Conservation (phyloP, 2,888 invertebrate species). For the Amphipoea oculea region DNA sequence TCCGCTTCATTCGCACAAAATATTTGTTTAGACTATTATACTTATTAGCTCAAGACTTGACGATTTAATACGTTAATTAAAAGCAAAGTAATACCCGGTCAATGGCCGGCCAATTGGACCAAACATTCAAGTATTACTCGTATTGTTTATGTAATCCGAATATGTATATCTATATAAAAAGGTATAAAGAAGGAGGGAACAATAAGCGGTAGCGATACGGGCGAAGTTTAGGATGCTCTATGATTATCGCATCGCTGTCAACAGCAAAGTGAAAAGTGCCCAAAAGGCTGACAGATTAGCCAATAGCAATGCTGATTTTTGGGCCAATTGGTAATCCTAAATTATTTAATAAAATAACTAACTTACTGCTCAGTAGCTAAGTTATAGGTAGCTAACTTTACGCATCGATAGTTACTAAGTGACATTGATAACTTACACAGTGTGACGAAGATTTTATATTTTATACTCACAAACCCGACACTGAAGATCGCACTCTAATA, state of each 20-base stretch:
- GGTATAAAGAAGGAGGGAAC: no score
- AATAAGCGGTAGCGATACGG: no score
- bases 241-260: neutral
- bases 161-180: neutral
- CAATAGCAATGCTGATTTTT: neutral
- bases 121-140: neutral
- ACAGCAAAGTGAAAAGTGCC: neutral
- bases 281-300: neutral
- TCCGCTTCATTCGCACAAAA: neutral
- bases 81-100: neutral
- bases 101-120: neutral
- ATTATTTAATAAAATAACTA: conserved; percentile 8
- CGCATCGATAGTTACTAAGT: conserved; percentile 33
- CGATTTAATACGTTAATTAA: neutral
- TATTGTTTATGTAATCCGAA: neutral
- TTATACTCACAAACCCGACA: conserved; percentile 11
- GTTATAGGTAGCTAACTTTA: conserved; percentile 2
- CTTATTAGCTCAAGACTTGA: conserved; percentile 25
- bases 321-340: neutral
- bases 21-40: conserved; percentile 13
- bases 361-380: neutral
- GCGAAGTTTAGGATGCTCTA: neutral
- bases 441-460: conserved; percentile 39
- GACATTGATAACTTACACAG: conserved; percentile 45
- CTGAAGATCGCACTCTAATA: conserved; percentile 60